Percentiles rank a stretch among this genome's conserved stretches.
Conservation (phyloP, 2,888 invertebrate species). For the Frankliniella intonsa region DNA sequence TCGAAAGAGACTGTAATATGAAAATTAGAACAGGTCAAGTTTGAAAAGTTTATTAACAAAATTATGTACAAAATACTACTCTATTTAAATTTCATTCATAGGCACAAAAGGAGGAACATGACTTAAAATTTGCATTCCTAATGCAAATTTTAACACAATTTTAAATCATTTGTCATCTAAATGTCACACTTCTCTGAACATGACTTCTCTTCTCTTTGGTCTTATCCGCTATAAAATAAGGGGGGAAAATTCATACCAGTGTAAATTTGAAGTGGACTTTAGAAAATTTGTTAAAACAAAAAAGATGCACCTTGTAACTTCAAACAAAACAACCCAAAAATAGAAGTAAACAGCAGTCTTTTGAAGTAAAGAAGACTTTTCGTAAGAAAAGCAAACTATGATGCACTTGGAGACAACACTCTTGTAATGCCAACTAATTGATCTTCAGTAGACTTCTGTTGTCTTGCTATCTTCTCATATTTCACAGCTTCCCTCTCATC, state of each 20-base stretch:
- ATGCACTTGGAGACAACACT: not conserved
- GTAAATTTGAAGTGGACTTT: too few relatives aligned
- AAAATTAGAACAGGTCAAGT: not conserved
- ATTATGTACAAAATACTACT: not conserved
- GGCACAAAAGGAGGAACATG: not conserved
- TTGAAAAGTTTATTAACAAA: not conserved
- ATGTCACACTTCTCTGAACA: too few relatives aligned
- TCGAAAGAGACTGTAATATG: not conserved
- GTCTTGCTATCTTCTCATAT: constrained; percentile 44
- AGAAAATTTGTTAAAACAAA: not conserved
- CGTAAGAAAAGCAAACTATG: not conserved
- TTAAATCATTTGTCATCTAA: too few relatives aligned
- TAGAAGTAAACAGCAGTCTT: not conserved
- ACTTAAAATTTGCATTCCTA: not conserved
- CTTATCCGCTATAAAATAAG: too few relatives aligned
- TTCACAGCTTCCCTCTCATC: constrained; percentile 52
- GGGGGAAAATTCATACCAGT: too few relatives aligned
- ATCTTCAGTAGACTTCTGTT: not conserved
- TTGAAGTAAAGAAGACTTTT: not conserved
- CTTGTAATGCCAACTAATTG: constrained; percentile 2
- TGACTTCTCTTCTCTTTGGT: too few relatives aligned
- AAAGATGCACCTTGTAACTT: not conserved
- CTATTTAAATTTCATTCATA: not conserved
- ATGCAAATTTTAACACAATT: too few relatives aligned
- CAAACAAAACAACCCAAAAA: not conserved